Conservation (phyloP, 1,140 invertebrate genomes). For the Cepaea nemoralis region DNA sequence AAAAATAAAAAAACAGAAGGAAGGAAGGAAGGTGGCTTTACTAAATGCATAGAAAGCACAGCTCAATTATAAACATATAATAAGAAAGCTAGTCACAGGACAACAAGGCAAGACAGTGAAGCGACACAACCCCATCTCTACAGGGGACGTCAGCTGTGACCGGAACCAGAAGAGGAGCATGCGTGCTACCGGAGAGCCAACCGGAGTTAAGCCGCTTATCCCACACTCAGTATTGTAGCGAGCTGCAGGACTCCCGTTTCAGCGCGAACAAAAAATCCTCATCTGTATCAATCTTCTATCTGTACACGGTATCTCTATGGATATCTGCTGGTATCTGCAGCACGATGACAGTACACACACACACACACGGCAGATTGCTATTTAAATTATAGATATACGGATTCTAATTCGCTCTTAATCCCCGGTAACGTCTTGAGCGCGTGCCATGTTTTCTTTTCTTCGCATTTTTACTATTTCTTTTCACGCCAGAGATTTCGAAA, state of each 20-base stretch:
- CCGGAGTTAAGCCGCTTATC: constrained; percentile 3
- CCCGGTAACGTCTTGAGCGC: neutral
- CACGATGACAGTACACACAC: neutral
- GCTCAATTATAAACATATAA: too few relatives aligned
- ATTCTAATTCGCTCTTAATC: neutral
- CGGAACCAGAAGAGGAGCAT: neutral
- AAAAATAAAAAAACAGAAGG: too few relatives aligned
- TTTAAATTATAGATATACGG: constrained; percentile 1
- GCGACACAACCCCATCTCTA: neutral
- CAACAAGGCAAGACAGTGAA: too few relatives aligned
- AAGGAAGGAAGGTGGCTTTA: too few relatives aligned
- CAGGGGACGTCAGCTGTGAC: neutral
- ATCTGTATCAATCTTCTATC: neutral
- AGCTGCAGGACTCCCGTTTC: neutral
- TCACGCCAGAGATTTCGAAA: neutral
- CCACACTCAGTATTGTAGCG: neutral
- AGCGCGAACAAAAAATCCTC: neutral
- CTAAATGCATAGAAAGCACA: too few relatives aligned
- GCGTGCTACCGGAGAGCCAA: neutral
- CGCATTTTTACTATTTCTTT: neutral
- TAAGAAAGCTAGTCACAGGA: too few relatives aligned
- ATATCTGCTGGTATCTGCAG: neutral
- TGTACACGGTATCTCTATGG: neutral
- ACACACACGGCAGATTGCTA: neutral
- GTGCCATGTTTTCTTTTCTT: neutral